These are phyloP conservation scores for Cyanocitta stelleri DNA, from an alignment of 2,113 vertebrate genomes.

Conservation along the genomic window DNA sequence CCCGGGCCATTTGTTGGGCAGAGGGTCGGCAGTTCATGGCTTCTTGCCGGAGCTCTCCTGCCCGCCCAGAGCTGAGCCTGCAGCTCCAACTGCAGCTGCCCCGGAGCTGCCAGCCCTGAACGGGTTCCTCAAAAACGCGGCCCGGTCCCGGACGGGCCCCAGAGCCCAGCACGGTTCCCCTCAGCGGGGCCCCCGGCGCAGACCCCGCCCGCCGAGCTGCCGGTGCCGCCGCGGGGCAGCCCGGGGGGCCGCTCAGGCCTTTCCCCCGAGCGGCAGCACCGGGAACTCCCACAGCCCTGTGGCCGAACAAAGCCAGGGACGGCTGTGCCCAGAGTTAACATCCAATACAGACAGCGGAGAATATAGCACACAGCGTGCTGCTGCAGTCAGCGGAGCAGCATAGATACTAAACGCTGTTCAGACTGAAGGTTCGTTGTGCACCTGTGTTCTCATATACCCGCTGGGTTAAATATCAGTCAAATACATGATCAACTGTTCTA, in stretches of 20 bases:
- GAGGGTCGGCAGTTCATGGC: neutral
- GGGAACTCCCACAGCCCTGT: fast-evolving
- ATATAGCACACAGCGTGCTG: fast-evolving
- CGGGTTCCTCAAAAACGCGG: too few relatives aligned
- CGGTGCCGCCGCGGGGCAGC: neutral
- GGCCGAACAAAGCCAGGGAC: neutral
- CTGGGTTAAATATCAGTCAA: neutral
- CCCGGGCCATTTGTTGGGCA: neutral
- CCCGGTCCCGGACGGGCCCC: fast-evolving
- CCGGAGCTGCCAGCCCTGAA: neutral
- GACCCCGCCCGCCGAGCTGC: neutral
- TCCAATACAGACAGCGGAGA: too few relatives aligned
- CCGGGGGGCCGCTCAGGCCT: neutral
- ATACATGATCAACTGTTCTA: too few relatives aligned
- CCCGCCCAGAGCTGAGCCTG: neutral
- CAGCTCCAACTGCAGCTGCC: neutral
- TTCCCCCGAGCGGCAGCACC: fast-evolving
- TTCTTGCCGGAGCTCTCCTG: neutral
- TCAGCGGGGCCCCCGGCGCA: neutral
- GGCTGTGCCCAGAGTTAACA: fast-evolving
- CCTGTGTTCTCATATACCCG: neutral
- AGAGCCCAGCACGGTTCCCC: fast-evolving
- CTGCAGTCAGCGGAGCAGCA: neutral
- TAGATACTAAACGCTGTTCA: fast-evolving
- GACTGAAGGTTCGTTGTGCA: neutral